Conservation (phyloP, 1,140 invertebrate species). For the Brachionus sp. region DNA sequence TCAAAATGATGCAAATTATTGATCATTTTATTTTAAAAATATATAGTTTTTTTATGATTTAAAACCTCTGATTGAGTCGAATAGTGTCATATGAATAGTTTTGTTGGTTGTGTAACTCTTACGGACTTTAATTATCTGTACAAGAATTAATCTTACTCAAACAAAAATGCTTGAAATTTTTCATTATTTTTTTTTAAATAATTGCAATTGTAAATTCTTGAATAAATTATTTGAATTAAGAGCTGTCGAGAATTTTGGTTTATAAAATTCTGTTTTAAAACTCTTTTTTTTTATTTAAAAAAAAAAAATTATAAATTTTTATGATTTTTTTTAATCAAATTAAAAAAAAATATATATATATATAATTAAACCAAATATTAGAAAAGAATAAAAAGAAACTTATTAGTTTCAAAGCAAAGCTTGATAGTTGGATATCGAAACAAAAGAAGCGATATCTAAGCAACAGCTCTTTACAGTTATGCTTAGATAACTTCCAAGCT, state of each 20-base stretch:
- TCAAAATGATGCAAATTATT: conserved; percentile 44
- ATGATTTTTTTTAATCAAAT: too few species aligned
- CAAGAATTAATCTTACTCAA: background rate
- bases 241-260: background rate
- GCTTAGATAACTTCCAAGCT: too few species aligned
- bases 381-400: too few species aligned
- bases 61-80: background rate
- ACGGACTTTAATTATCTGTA: background rate
- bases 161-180: conserved; percentile 2
- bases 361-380: too few species aligned
- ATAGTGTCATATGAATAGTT: background rate
- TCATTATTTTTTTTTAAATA: background rate
- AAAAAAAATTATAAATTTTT: background rate
- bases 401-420: too few species aligned
- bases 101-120: background rate
- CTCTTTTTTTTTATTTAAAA: too few species aligned
- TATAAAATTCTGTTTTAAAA: background rate
- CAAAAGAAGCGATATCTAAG: too few species aligned
- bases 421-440: too few species aligned
- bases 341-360: too few species aligned
- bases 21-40: conserved; percentile 25
- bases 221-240: background rate
- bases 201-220: background rate
- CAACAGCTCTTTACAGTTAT: too few species aligned
- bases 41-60: background rate